Evolutionary conservation across 2,113 vertebrate genomes (phyloP), one percentile per base, ranked within the genome.

Genomic region (Lampris megalopsis): DNA sequence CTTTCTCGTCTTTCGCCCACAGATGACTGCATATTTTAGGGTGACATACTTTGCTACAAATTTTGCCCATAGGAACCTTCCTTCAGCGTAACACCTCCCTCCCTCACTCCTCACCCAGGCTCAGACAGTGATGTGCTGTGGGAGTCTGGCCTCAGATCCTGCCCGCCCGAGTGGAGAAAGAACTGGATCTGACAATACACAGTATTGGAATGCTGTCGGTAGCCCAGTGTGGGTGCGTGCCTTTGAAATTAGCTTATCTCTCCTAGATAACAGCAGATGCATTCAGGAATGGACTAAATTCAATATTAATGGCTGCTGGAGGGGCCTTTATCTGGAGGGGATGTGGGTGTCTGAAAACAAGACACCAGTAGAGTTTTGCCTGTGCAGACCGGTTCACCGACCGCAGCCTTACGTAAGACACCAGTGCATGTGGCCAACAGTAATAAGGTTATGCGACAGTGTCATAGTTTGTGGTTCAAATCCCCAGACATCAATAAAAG

Each of bases 221-320:
- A 81, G 81, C 77, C 13, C 36, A 48, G 79, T 10, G 7, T 74
- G 90, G 83, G 89, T 84, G 85, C 91, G 59, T 85, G 73, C 48
- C 82, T 88, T 88, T 88, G 88, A 92, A 91, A 86, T 84, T 63
- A 82, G 77, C 86, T 92, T 90, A 93, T 92, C 89, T 89, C 79
- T 75, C 81, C 58, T 77, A 82, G 92, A 93, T 93, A 90, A 92
- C 85, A 83, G 68, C 81, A 90, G 81, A 89, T 86, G 87, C 90
- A 81, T 82, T 70, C 65, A 81, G 87, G 81, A 91, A 83, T 60
- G 62, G 45, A 37, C 69, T 62, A 78, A 89, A 93, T 77, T 78
- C 80, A 89, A 77, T 79, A 86, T 91, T 90, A 87, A 93, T 89
- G 90, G 83, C 81, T 79, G 37, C 73, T 45, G 13, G 35, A 1